phyloP scores from a whole-genome alignment of 2,113 vertebrate species.

The Martes martes region DNA sequence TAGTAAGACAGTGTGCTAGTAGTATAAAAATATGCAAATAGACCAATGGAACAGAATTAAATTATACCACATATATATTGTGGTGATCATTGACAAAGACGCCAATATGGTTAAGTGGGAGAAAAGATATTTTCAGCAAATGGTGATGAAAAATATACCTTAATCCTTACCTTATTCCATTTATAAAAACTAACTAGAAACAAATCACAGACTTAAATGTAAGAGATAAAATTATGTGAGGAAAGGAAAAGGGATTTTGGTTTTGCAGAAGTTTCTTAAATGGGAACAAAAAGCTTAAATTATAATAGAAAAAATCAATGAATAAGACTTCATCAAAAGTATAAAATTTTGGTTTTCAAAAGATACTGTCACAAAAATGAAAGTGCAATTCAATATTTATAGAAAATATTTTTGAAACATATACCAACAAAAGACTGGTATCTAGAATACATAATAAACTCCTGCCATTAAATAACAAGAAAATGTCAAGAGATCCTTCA shows the following conservation, averaged over 20 bases:
- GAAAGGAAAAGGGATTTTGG: background rate
- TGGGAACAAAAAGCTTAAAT: background rate
- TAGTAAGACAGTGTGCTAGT: background rate
- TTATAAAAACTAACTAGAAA: background rate
- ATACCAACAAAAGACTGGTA: background rate
- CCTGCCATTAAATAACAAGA: background rate
- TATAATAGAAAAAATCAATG: background rate
- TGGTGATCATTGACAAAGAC: background rate
- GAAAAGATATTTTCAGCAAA: background rate
- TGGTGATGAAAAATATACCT: background rate
- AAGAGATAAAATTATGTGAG: background rate
- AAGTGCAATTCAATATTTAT: background rate
- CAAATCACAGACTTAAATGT: background rate
- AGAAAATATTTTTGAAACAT: background rate
- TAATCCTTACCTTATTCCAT: background rate
- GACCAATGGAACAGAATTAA: background rate
- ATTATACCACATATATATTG: background rate
- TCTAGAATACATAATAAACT: background rate
- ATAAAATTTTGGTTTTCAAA: background rate
- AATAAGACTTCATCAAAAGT: background rate
- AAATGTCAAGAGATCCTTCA: background rate
- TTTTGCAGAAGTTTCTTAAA: background rate
- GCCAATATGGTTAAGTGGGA: background rate
- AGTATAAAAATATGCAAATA: background rate
- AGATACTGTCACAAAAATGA: background rate